phyloP scores from a whole-genome alignment of 2,888 invertebrate genomes.

The Ypsolopha scabrella region DNA sequence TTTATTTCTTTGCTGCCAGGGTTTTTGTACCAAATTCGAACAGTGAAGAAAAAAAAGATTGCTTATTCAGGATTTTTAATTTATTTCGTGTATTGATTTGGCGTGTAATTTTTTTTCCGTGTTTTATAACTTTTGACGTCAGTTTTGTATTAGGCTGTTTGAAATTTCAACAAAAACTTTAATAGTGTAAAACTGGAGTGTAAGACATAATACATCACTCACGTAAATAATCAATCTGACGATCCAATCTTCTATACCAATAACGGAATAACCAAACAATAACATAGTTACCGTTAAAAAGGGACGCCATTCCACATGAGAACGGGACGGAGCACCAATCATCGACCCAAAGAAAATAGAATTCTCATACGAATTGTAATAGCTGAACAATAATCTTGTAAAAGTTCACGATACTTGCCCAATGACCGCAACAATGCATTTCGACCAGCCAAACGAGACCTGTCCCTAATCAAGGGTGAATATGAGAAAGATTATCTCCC shows the following conservation, averaged over 20 bases:
- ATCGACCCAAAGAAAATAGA: conserved; percentile 62
- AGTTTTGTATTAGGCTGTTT: too few species aligned
- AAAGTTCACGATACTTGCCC: conserved; percentile 65
- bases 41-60: too few species aligned
- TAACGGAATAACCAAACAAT: conserved; percentile 63
- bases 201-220: not conserved
- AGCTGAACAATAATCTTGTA: conserved; percentile 62
- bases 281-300: conserved; percentile 45
- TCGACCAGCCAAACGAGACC: conserved; percentile 29
- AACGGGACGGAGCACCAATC: conserved; percentile 35
- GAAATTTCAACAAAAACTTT: too few species aligned
- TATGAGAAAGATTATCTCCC: conserved; percentile 10
- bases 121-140: too few species aligned
- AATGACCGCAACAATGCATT: conserved; percentile 50
- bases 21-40: too few species aligned
- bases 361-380: conserved; percentile 66
- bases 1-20: not conserved
- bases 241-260: conserved; percentile 42
- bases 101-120: too few species aligned
- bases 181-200: too few species aligned
- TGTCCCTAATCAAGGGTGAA: conserved; percentile 33
- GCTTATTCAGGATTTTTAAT: too few species aligned
- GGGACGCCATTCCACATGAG: conserved; percentile 26
- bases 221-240: not conserved
- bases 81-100: too few species aligned